Conservation (phyloP, 2,797 vertebrate species). For the Alauda arvensis region DNA sequence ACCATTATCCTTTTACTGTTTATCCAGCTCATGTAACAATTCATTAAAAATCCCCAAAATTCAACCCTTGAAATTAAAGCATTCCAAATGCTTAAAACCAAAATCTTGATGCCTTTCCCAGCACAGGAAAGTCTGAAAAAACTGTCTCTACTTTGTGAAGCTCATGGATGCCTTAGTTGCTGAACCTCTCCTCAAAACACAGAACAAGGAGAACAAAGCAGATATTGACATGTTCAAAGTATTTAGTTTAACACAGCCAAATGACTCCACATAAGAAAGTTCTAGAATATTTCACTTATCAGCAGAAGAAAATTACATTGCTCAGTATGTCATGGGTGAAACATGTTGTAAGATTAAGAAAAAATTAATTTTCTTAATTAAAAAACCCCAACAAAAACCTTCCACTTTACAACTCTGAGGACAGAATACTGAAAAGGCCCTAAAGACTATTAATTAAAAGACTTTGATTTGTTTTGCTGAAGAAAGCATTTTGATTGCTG, state of each 20-base stretch:
- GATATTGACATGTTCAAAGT: neutral
- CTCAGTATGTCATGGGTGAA: neutral
- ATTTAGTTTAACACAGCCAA: neutral
- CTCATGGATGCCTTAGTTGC: neutral
- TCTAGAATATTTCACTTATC: neutral
- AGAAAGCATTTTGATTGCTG: neutral
- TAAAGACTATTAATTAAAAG: slow-evolving; percentile 5
- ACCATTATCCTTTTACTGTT: neutral
- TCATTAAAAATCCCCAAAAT: accelerated
- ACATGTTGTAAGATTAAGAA: neutral
- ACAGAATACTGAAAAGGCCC: neutral
- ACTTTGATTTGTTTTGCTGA: neutral
- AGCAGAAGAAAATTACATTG: neutral
- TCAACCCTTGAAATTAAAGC: neutral
- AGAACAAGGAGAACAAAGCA: neutral
- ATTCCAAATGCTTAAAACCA: neutral
- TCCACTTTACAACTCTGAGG: neutral
- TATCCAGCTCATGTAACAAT: neutral
- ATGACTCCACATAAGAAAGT: neutral
- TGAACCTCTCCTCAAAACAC: neutral
- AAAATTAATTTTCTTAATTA: neutral
- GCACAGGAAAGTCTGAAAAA: neutral
- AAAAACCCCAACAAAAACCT: neutral
- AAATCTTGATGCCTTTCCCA: neutral
- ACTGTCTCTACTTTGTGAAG: neutral